A percentile compares a stretch with the other conserved stretches of the same genome.
phyloP scores from a whole-genome alignment of 1,140 invertebrate species.

The silkworm (Bombyx mori) region DNA sequence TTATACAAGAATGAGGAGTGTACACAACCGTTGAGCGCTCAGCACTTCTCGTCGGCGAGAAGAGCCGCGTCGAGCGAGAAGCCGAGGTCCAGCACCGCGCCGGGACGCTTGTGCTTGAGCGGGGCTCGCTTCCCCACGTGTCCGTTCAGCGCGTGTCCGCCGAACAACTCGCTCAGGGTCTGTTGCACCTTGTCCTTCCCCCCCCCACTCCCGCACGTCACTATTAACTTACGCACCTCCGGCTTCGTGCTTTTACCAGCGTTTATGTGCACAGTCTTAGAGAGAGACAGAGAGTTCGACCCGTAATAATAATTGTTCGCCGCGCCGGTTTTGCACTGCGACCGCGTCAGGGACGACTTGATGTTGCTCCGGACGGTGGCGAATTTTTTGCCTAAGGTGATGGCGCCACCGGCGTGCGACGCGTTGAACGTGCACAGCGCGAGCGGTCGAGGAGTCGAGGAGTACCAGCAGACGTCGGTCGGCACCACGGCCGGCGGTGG shows the following conservation, averaged over 20 bases:
- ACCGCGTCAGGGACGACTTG: constrained; percentile 50
- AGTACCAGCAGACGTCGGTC: constrained; percentile 61
- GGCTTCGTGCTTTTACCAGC: constrained; percentile 54
- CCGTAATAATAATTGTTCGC: constrained; percentile 42
- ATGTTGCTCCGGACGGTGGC: constrained; percentile 63
- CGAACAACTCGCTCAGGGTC: constrained; percentile 46
- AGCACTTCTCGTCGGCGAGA: constrained; percentile 67
- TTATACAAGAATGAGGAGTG: constrained; percentile 52
- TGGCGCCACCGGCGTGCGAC: constrained; percentile 54
- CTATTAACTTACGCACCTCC: constrained; percentile 62
- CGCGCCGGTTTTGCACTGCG: constrained; percentile 32
- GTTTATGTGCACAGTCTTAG: constrained; percentile 58
- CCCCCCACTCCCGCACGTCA: constrained; percentile 35
- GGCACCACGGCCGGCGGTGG: constrained; percentile 34
- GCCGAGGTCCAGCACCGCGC: constrained; percentile 51
- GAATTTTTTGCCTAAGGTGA: constrained; percentile 56
- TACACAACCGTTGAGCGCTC: constrained; percentile 57
- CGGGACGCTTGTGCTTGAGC: constrained; percentile 22
- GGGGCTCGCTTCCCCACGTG: constrained; percentile 31
- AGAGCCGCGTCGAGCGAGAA: constrained; percentile 61
- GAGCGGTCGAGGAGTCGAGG: constrained; percentile 55
- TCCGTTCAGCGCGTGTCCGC: constrained; percentile 44
- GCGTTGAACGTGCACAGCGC: constrained; percentile 65
- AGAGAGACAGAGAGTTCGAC: constrained; percentile 41
- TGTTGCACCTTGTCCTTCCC: constrained; percentile 33